Evolutionary conservation across 1,140 invertebrate species (phyloP).

Genomic region (Macrocentrus cingulum): DNA sequence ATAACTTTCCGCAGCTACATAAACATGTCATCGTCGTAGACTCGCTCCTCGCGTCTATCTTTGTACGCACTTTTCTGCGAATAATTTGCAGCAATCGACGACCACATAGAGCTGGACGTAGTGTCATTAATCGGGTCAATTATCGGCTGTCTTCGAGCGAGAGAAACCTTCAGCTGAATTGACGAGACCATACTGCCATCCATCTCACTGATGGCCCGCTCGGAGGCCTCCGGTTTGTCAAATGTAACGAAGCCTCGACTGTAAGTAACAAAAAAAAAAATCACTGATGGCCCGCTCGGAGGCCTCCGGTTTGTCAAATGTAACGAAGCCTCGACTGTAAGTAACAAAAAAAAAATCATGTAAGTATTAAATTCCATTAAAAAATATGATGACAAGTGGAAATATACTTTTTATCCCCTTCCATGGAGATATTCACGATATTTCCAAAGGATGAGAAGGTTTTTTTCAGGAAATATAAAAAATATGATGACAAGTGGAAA

Average conservation of each 20-base stretch:
- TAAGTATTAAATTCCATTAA: too few species aligned
- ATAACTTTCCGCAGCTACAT: conserved; percentile 30
- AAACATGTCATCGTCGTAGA: conserved; percentile 70
- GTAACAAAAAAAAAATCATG: too few species aligned
- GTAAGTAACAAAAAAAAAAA: too few species aligned
- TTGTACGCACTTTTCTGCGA: conserved; percentile 80
- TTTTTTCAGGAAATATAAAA: too few species aligned
- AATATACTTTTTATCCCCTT: too few species aligned
- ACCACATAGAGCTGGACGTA: conserved; percentile 77
- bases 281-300: conserved; percentile 85
- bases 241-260: conserved; percentile 92
- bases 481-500: too few species aligned
- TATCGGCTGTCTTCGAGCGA: conserved; percentile 79
- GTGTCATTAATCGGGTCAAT: conserved; percentile 79
- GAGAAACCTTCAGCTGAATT: conserved; percentile 77
- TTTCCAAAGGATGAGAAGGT: too few species aligned
- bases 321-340: conserved; percentile 84
- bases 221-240: conserved; percentile 83
- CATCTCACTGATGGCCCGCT: conserved; percentile 84
- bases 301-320: conserved; percentile 86
- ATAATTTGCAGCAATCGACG: conserved; percentile 77
- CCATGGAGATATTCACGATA: too few species aligned
- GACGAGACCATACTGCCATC: conserved; percentile 80
- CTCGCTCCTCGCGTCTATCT: conserved; percentile 70
- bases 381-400: too few species aligned